phyloP scores from a whole-genome alignment of 2,888 invertebrate species.

The Phoenoteleia sp. region DNA sequence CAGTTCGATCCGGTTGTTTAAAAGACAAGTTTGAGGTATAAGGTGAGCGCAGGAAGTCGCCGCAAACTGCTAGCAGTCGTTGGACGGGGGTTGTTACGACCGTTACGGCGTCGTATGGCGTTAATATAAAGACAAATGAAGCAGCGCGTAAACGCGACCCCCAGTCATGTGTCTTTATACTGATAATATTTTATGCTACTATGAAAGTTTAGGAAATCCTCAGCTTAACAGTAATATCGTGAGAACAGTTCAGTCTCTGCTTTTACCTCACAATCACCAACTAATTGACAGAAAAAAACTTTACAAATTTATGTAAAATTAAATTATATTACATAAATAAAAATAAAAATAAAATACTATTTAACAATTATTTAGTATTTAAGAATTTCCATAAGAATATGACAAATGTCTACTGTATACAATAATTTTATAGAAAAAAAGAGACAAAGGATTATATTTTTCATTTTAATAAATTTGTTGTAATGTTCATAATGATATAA shows the following conservation, averaged over 20 bases:
- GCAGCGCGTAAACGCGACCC: constrained; percentile 76
- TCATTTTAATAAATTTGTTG: too few relatives aligned
- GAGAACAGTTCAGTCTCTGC: neutral
- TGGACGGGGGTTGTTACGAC: constrained; percentile 34
- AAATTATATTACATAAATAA: too few relatives aligned
- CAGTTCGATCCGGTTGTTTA: constrained; percentile 17
- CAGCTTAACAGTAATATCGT: constrained; percentile 12
- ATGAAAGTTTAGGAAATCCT: constrained; percentile 45
- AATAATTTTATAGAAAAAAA: too few relatives aligned
- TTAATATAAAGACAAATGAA: constrained; percentile 86
- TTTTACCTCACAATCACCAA: neutral
- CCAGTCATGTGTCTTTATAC: constrained; percentile 75
- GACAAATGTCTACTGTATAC: too few relatives aligned
- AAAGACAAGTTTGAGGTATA: constrained; percentile 23
- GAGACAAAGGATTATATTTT: too few relatives aligned
- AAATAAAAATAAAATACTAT: too few relatives aligned
- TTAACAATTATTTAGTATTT: too few relatives aligned
- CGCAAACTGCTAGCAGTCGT: constrained; percentile 6
- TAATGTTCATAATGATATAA: too few relatives aligned
- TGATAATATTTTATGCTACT: constrained; percentile 78
- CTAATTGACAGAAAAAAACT: too few relatives aligned
- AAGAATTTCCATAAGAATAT: too few relatives aligned
- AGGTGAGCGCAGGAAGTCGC: constrained; percentile 16
- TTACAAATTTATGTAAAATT: too few relatives aligned
- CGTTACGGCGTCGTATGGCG: constrained; percentile 73